These are phyloP conservation scores for Archips crataeganus DNA, from an alignment of 2,888 invertebrate species.

Conservation along the genomic window DNA sequence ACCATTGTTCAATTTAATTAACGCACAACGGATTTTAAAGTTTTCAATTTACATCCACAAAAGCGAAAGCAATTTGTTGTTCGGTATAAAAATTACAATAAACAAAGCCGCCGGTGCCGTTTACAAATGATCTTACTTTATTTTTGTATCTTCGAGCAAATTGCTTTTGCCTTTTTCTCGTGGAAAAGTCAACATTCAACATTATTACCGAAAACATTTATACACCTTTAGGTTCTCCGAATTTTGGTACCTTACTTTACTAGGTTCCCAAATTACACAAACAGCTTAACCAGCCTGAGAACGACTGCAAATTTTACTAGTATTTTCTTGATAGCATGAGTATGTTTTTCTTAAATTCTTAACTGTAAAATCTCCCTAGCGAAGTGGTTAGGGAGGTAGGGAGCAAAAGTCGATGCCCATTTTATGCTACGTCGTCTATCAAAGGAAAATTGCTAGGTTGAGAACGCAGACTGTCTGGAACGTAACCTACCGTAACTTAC, in stretches of 20 bases:
- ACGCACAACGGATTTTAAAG: not conserved
- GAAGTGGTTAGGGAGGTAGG: not conserved
- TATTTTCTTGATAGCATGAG: too few relatives aligned
- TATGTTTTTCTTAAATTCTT: not conserved
- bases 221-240: not conserved
- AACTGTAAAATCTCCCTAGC: not conserved
- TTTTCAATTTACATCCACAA: not conserved
- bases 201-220: not conserved
- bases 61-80: not conserved
- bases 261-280: not conserved
- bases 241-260: not conserved
- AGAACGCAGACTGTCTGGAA: constrained; percentile 3
- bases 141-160: constrained; percentile 11
- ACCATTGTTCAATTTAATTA: not conserved
- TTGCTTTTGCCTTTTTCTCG: constrained; percentile 6
- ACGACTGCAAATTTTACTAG: not conserved
- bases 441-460: constrained; percentile 14
- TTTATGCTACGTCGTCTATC: constrained; percentile 10
- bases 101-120: constrained; percentile 5
- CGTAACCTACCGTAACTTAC: constrained; percentile 4
- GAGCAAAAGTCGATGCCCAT: constrained; percentile 9
- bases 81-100: constrained; percentile 7
- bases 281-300: not conserved
- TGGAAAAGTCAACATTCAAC: constrained; percentile 1
- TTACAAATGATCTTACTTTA: constrained; percentile 8